Percentiles rank a stretch among this genome's conserved stretches.
These are phyloP conservation scores for Tryphoninae sp. DNA, from an alignment of 2,888 invertebrate species.

Conservation along the genomic window DNA sequence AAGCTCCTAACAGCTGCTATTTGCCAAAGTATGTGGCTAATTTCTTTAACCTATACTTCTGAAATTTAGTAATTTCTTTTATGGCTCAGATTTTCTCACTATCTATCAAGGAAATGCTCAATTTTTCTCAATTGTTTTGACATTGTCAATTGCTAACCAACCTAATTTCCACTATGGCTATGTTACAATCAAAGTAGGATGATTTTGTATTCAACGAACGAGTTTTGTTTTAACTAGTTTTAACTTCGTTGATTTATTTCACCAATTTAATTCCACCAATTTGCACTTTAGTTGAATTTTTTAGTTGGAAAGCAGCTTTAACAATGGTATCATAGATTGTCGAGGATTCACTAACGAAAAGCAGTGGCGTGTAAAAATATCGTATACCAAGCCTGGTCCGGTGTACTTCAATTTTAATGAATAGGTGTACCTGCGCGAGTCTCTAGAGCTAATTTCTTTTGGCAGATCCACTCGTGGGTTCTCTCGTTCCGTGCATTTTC, in stretches of 20 bases:
- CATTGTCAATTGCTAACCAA: too few species aligned
- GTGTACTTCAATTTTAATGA: constrained; percentile 8
- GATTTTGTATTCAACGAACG: too few species aligned
- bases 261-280: background rate
- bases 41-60: too few species aligned
- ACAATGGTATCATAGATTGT: constrained; percentile 29
- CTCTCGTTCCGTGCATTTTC: background rate
- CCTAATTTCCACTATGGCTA: too few species aligned
- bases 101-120: too few species aligned
- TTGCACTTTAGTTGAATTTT: constrained; percentile 12
- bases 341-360: constrained; percentile 30
- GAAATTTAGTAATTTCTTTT: too few species aligned
- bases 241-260: background rate
- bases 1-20: too few species aligned
- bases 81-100: too few species aligned
- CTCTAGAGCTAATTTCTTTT: constrained; percentile 18
- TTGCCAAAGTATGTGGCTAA: too few species aligned
- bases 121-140: too few species aligned
- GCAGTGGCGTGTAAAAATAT: constrained; percentile 9
- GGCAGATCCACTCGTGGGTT: constrained; percentile 7
- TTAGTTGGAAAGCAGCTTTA: constrained; percentile 21
- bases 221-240: too few species aligned
- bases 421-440: constrained; percentile 35
- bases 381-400: background rate
- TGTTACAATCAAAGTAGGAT: too few species aligned